Percentiles rank a stretch among this genome's conserved stretches.
phyloP scores from a whole-genome alignment of 2,113 vertebrate species.

The cattle (Bos taurus) region ARS-UCD2.0 NC_037349.1:12926501-12927000 shows the following conservation, averaged over 20 bases:
- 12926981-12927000: background rate
- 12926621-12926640: background rate
- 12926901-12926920: background rate
- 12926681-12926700: background rate
- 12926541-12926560: rapidly evolving
- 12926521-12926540: background rate
- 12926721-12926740: background rate
- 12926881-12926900: background rate
- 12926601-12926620: background rate
- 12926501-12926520: background rate
- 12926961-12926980: background rate
- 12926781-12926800: background rate
- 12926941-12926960: background rate
- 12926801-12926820: background rate
- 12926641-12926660: background rate
- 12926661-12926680: background rate
- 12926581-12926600: background rate
- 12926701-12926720: rapidly evolving
- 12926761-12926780: background rate
- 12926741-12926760: background rate
- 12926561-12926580: background rate
- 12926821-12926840: background rate
- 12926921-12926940: background rate
- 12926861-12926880: background rate
- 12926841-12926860: background rate